Evolutionary conservation across 2,888 invertebrate genomes (phyloP).

Genomic region (Ypsolopha sequella): DNA sequence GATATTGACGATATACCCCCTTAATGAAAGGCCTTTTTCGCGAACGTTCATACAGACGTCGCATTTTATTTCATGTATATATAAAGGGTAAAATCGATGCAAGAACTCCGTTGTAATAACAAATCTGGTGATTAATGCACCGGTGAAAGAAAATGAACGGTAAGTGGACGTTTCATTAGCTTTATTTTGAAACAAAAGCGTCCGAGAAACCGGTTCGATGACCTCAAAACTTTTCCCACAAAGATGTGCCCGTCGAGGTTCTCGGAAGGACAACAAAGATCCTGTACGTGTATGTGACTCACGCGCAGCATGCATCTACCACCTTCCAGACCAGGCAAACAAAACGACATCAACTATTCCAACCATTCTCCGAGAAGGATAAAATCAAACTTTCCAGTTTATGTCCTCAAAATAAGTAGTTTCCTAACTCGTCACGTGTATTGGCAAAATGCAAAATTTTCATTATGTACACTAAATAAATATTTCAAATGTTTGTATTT

Average conservation of each 20-base stretch:
- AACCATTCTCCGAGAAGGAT: not conserved
- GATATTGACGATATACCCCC: too few species aligned
- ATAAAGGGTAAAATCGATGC: not conserved
- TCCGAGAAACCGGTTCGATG: constrained; percentile 56
- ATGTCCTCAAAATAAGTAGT: too few species aligned
- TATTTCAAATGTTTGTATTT: too few species aligned
- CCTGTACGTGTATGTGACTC: constrained; percentile 56
- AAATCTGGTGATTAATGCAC: not conserved
- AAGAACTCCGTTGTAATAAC: not conserved
- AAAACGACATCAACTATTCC: too few species aligned
- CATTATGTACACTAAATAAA: too few species aligned
- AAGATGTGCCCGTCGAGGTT: constrained; percentile 50
- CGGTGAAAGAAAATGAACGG: constrained; percentile 1
- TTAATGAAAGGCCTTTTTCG: too few species aligned
- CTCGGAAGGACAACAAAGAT: constrained; percentile 67
- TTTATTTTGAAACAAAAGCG: constrained; percentile 24
- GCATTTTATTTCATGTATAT: too few species aligned
- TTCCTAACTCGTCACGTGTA: too few species aligned
- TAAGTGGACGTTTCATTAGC: constrained; percentile 25
- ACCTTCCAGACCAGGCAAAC: too few species aligned
- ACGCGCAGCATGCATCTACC: constrained; percentile 13
- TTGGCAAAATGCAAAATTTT: too few species aligned
- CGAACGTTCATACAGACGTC: too few species aligned
- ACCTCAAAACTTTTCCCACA: constrained; percentile 61
- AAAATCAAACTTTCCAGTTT: too few species aligned